Conservation (phyloP, 2,113 vertebrate species). For the Labeo catla region DNA sequence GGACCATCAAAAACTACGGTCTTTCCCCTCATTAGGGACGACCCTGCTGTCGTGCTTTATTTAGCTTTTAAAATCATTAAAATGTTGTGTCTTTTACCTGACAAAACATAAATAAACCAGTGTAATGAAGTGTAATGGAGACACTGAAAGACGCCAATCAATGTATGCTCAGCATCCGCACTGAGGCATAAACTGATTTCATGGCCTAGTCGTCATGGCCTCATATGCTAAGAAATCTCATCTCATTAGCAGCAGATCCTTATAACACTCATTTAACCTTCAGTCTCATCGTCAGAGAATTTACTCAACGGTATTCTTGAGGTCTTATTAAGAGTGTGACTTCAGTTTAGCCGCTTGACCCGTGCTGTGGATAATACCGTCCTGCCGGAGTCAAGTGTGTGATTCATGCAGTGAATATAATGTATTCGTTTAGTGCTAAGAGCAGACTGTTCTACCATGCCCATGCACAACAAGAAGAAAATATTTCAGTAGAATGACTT, state of each 20-base stretch:
- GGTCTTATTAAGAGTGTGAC: conserved; percentile 3
- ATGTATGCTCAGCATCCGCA: not conserved
- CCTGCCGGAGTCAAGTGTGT: conserved; percentile 7
- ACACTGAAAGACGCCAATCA: not conserved
- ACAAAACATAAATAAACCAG: not conserved
- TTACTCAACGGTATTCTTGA: conserved; percentile 1
- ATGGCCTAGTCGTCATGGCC: conserved; percentile 13
- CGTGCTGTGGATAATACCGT: not conserved
- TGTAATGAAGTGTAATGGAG: not conserved
- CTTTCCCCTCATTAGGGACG: too few species aligned
- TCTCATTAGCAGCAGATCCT: conserved; percentile 24
- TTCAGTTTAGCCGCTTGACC: conserved; percentile 20
- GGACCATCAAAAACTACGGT: too few species aligned
- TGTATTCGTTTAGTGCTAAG: not conserved
- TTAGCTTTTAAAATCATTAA: conserved; percentile 8
- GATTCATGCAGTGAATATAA: not conserved
- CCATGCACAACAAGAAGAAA: not conserved
- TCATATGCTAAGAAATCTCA: conserved; percentile 19
- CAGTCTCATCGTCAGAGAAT: conserved; percentile 11
- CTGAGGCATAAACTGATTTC: conserved; percentile 21
- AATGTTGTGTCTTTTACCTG: not conserved
- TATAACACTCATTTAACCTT: conserved; percentile 31
- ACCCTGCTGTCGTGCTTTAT: not conserved
- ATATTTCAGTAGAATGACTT: not conserved
- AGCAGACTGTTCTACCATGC: not conserved